A percentile compares a stretch with the other conserved stretches of the same genome.
Evolutionary conservation across 2,797 vertebrate genomes (phyloP).

Genomic region (Ataeniobius toweri): DNA sequence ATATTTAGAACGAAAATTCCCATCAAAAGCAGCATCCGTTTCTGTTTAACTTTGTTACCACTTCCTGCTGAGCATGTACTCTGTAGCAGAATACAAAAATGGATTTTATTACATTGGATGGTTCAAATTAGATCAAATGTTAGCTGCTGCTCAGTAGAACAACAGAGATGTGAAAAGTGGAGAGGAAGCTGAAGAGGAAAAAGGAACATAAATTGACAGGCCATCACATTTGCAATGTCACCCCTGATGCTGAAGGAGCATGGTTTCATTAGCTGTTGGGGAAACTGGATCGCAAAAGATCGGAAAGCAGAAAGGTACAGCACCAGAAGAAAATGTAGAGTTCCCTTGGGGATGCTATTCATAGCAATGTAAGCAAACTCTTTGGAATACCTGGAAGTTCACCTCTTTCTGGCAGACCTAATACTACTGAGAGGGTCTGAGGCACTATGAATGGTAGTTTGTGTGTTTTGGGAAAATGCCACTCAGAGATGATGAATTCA

Average conservation of each 20-base stretch:
- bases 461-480: slow-evolving; percentile 23
- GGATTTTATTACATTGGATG: slow-evolving; percentile 63
- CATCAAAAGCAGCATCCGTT: slow-evolving; percentile 54
- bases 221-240: slow-evolving; percentile 22
- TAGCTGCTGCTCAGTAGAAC: slow-evolving; percentile 54
- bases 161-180: slow-evolving; percentile 15
- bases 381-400: slow-evolving; percentile 72
- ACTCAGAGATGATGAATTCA: neutral
- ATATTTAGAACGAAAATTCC: slow-evolving; percentile 30
- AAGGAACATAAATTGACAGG: slow-evolving; percentile 13
- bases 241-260: slow-evolving; percentile 9
- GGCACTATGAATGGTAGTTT: slow-evolving; percentile 28
- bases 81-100: slow-evolving; percentile 48
- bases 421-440: slow-evolving; percentile 37
- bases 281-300: slow-evolving; percentile 22
- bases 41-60: slow-evolving; percentile 60
- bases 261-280: neutral
- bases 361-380: slow-evolving; percentile 73
- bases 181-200: slow-evolving; percentile 13
- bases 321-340: slow-evolving; percentile 43
- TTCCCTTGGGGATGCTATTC: slow-evolving; percentile 63
- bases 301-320: slow-evolving; percentile 27
- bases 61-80: slow-evolving; percentile 37
- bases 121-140: slow-evolving; percentile 69
- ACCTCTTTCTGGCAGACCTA: slow-evolving; percentile 48